Base-by-base conservation (phyloP, 2,113 vertebrate species). In the Pedionomus torquatus region DNA sequence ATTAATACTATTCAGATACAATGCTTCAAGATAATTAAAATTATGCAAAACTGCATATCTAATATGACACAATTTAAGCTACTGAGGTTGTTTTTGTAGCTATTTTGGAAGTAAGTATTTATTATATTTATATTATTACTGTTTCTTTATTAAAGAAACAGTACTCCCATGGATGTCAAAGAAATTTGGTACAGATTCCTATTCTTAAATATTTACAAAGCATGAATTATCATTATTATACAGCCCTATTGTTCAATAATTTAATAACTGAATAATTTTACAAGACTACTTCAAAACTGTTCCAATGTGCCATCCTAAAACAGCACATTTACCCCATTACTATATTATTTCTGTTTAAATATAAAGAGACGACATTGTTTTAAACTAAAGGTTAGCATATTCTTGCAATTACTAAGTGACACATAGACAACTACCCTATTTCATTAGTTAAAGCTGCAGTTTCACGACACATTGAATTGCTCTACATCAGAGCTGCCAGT, bases 1-100 rank as follows among this genome's bases (percentile, higher is more conserved):
- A 92, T 94, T 94, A 93, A 87, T 92, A 95, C 86, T 87, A 81
- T 81, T 92, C 57, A 95, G 77, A 95, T 49, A 77, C 39, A 94
- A 84, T 2, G 17, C 51, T 76, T 76, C 52, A 54, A 70, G 57
- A 93, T 76, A 82, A 96, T 95, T 89, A 89, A 95, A 86, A 93
- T 65, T 0, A 91, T 78, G 6, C 52, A 87, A 84, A 55, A 82
- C 7, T 24, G 69, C 44, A 71, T 61, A 87, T 92, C 26, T 94
- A 76, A 69, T 75, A 41, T 1, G 10, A 75, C 60, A 78, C 20
- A 43, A 49, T 89, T 90, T 77, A 72, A 90, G 44, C 28, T 65
- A 33, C 10, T 51, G 43, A 75, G 21, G 44, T 90, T 68, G 25
- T 81, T 88, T 80, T 78, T 83, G 16, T 43, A 78, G 71, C 72